Evolutionary conservation across 2,113 vertebrate species (phyloP).

Genomic region (Apteryx mantelli): DNA sequence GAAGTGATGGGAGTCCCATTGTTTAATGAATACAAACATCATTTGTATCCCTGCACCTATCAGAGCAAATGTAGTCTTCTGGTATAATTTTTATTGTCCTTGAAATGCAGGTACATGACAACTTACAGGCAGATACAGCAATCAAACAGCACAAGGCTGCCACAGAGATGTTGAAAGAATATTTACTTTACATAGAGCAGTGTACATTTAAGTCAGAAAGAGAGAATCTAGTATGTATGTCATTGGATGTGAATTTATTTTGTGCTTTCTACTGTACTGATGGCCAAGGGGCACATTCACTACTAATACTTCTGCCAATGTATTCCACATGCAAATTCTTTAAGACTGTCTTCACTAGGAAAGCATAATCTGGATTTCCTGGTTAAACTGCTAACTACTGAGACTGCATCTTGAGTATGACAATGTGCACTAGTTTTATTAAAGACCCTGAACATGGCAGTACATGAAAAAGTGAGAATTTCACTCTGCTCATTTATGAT

Average conservation of each 20-base stretch:
- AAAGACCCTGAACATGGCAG: background rate
- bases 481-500: background rate
- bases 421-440: background rate
- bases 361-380: background rate
- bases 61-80: slow-evolving; percentile 37
- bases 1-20: slow-evolving; percentile 28
- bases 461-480: background rate
- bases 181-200: background rate
- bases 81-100: slow-evolving; percentile 19
- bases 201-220: background rate
- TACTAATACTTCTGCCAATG: background rate
- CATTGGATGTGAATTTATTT: background rate
- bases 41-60: slow-evolving; percentile 22
- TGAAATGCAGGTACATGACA: slow-evolving; percentile 35
- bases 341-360: background rate
- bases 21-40: background rate
- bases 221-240: background rate
- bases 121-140: slow-evolving; percentile 39
- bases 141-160: slow-evolving; percentile 46
- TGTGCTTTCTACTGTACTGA: background rate
- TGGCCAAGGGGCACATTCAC: background rate
- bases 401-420: background rate
- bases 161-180: slow-evolving; percentile 46
- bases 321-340: background rate
- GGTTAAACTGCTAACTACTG: background rate